Evolutionary conservation across 2,888 invertebrate genomes (phyloP), one percentile per base, ranked within the genome.

Genomic region (Lysandra coridon): DNA sequence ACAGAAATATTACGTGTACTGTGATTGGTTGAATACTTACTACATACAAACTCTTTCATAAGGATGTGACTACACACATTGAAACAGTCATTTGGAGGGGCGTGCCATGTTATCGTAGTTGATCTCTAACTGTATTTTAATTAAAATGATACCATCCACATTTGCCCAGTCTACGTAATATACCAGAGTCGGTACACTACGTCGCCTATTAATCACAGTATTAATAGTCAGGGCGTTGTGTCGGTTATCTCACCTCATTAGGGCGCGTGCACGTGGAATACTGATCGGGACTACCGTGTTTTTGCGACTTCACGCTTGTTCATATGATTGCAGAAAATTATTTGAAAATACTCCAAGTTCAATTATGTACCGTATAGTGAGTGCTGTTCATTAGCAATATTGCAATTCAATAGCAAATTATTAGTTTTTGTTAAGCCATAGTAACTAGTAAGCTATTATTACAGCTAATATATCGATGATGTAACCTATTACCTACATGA

Each of bases 231-330:
- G 53, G 76, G n/a, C 76, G 17, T 76, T 37, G 33, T 37, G 33
- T 37, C 69, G 69, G 69, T 76, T 57, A 57, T 76, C 76, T 76
- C 57, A 57, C 76, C 57, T 76, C 76, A 76, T 76, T 76, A 76
- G 76, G 57, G 57, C 76, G 76, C 57, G 7, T 33, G 53, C 76
- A 53, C 33, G 33, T 14, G 53, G 76, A 76, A 76, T 57, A 76
- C 76, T 76, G 76, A 76, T 76, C 17, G 33, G 5, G 53, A 33
- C 76, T 57, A 57, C 57, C 57, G 76, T 75, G 14, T 17, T 76
- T 23, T 76, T 30, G 30, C 53, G 12, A 75, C 3, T 76, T 76
- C 17, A 53, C 53, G 76, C 76, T 57, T 30, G 76, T 75, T 74
- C 30, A 74, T 30, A 57, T 76, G 57, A 76, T 76, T 76, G 17